Base-by-base conservation (phyloP, 1,140 invertebrate genomes). In the Panagrolaimus sp. region DNA sequence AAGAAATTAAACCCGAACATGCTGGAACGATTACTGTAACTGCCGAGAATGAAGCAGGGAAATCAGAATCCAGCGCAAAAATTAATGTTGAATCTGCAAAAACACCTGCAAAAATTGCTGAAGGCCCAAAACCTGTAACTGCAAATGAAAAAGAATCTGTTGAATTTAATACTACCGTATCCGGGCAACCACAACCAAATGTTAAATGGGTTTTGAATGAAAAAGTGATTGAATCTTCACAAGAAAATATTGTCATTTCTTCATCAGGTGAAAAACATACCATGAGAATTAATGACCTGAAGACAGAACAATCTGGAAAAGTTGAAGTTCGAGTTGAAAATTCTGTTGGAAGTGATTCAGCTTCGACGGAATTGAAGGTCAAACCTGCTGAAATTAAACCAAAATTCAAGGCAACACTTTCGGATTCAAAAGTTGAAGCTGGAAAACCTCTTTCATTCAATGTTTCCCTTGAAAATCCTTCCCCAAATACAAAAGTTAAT, bases 11-110 rank as follows among this genome's bases (percentile, higher is more conserved):
- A 43, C 52, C 65, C 17, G 70, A 76, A 38, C 75, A 80, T 52
- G 58, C 58, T 21, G 78, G 80, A 21, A 48, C 62, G 24, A 32
- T 77, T 6, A 70, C 63, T 32, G 79, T 75, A 15, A 58, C 46
- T 48, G 79, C 81, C 10, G 70, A 74, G 26, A 82, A 82, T 55
- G 80, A 81, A 63, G 71, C 68, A n/a, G 80, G 80, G 58, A 69
- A 58, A 10, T 32, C 58, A 24, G 78, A 80, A 67, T 69, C 67
- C 12, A 48, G 63, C n/a, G 75, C 74, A 14, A 68, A 64, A 47
- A 12, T 73, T 32, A n/a, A 38, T 14, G 58, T 63, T 28, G 45
- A 64, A 17, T 67, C 69, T 45, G 58, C 24, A 14, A 71, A 68
- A 24, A 55, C 66, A 8, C 48, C 72, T 63, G 72, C 75, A n/a